Percentiles rank a stretch among this genome's conserved stretches.
Evolutionary conservation across 2,888 invertebrate species (phyloP).

Genomic region (Anthophora plumipes): DNA sequence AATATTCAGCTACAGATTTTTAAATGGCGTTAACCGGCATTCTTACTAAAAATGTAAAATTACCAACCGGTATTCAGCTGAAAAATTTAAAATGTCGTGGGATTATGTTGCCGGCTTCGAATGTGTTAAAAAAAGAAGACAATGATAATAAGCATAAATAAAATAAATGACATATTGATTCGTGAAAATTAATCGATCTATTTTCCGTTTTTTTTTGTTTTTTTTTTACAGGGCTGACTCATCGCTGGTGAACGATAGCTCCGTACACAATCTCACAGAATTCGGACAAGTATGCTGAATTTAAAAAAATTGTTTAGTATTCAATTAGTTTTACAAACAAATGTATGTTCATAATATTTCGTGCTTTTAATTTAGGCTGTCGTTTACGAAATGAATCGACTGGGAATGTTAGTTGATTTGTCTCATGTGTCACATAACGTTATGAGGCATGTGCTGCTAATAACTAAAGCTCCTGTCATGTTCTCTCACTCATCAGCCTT

Average conservation of each 20-base stretch:
- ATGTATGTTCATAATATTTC: neutral
- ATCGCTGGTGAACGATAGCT: constrained; percentile 76
- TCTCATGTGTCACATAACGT: constrained; percentile 87
- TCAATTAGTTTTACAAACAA: neutral
- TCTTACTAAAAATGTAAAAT: no score
- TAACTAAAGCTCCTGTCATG: constrained; percentile 87
- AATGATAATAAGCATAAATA: no score
- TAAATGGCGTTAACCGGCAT: no score
- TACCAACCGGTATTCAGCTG: no score
- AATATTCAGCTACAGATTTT: no score
- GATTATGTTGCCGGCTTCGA: no score
- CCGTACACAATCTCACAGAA: constrained; percentile 82
- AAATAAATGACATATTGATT: neutral
- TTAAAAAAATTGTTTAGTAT: neutral
- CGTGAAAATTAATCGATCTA: neutral
- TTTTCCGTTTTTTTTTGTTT: neutral
- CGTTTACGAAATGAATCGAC: constrained; percentile 88
- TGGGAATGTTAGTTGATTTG: constrained; percentile 88
- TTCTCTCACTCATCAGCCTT: constrained; percentile 88
- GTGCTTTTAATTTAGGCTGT: constrained; percentile 83
- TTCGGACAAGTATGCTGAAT: constrained; percentile 83
- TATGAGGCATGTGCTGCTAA: constrained; percentile 86
- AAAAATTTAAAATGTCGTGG: no score
- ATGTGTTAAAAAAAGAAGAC: no score
- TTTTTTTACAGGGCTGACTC: constrained; percentile 82